These are phyloP conservation scores for Allygus modestus DNA, from an alignment of 2,888 invertebrate genomes.

Conservation along the genomic window DNA sequence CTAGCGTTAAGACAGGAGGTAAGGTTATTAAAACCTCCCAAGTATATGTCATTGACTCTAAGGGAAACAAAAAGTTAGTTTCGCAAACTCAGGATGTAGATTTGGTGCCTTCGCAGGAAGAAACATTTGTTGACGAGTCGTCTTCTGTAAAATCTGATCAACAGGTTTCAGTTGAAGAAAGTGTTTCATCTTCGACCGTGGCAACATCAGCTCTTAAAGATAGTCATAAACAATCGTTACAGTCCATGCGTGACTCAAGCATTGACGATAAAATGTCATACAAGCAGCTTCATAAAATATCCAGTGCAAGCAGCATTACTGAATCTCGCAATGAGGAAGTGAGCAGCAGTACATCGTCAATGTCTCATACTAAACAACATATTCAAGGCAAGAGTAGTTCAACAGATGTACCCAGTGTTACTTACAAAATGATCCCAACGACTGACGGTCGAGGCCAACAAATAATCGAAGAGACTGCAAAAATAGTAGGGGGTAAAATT, in stretches of 20 bases:
- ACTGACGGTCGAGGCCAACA: not conserved
- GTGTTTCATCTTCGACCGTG: constrained; percentile 9
- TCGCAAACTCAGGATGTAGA: constrained; percentile 55
- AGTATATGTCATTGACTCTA: constrained; percentile 58
- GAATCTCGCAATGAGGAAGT: constrained; percentile 5
- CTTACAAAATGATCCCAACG: not conserved
- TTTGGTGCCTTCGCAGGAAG: constrained; percentile 9
- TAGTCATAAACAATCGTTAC: not conserved
- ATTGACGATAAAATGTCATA: not conserved
- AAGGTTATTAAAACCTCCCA: constrained; percentile 64
- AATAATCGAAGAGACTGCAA: constrained; percentile 61
- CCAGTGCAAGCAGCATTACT: constrained; percentile 16
- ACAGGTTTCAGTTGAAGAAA: constrained; percentile 52
- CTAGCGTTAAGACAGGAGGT: constrained; percentile 61
- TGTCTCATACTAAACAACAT: not conserved
- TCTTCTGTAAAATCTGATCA: constrained; percentile 48
- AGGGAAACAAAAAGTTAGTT: constrained; percentile 59
- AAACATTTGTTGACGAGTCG: constrained; percentile 39
- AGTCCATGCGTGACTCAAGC: not conserved
- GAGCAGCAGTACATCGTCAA: not conserved
- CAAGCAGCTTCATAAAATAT: not conserved
- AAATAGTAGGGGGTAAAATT: constrained; percentile 68
- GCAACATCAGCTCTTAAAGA: not conserved
- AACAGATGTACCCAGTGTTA: not conserved
- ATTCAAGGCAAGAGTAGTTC: not conserved